Percentiles rank a stretch among this genome's conserved stretches.
Evolutionary conservation across 2,113 vertebrate genomes (phyloP).

Genomic region (Nibea albiflora): DNA sequence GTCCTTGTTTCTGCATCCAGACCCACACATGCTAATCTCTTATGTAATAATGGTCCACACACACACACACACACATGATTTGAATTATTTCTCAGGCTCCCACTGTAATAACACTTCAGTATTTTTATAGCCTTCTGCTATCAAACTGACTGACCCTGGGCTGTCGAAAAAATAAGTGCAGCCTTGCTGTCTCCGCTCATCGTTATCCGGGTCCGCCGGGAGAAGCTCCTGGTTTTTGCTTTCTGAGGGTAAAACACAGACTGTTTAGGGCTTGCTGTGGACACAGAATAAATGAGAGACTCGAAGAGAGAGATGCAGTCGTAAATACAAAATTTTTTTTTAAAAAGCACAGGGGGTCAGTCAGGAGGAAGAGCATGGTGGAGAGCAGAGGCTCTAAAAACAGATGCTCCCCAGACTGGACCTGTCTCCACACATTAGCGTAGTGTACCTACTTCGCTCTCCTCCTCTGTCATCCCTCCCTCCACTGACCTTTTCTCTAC

Average conservation of each 20-base stretch:
- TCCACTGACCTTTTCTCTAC: constrained; percentile 22
- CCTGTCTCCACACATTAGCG: constrained; percentile 74
- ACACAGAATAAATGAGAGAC: constrained; percentile 22
- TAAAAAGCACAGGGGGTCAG: constrained; percentile 18
- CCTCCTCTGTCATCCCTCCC: constrained; percentile 12
- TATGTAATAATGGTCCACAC: constrained; percentile 51
- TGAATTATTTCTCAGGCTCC: constrained; percentile 65
- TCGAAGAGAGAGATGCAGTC: not conserved
- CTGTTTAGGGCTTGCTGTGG: constrained; percentile 34
- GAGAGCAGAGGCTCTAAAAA: constrained; percentile 64
- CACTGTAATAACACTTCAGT: constrained; percentile 59
- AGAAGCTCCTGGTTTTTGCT: constrained; percentile 43
- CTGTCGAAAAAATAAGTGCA: constrained; percentile 38
- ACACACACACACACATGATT: constrained; percentile 31
- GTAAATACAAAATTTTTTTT: not conserved
- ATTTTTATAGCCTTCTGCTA: constrained; percentile 59
- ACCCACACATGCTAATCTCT: constrained; percentile 43
- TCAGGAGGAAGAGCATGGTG: constrained; percentile 31
- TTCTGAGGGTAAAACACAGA: constrained; percentile 29
- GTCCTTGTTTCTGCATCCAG: constrained; percentile 36
- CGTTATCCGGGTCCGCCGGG: constrained; percentile 35
- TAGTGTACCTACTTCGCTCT: constrained; percentile 29
- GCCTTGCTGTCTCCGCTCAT: constrained; percentile 26
- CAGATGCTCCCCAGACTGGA: constrained; percentile 70
- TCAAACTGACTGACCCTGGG: constrained; percentile 49